These are phyloP conservation scores for Emesis furor DNA, from an alignment of 2,888 invertebrate genomes.

Conservation along the genomic window DNA sequence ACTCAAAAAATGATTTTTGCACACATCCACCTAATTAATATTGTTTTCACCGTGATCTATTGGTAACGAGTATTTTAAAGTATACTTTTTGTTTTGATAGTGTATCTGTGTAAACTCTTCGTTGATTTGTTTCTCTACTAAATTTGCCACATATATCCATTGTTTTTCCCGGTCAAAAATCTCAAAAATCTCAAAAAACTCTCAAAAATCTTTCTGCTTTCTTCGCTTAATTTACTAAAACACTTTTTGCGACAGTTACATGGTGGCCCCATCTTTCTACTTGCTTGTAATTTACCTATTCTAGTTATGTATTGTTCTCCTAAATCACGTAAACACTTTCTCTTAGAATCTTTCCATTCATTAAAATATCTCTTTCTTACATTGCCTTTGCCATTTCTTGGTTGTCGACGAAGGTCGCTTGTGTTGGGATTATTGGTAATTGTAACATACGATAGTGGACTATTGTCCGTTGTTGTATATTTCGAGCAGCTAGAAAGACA, in stretches of 20 bases:
- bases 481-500: slow-evolving; percentile 5
- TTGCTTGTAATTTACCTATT: slow-evolving; percentile 1
- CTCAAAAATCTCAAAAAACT: slow-evolving; percentile 33
- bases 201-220: slow-evolving; percentile 19
- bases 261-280: neutral
- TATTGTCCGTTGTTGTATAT: neutral
- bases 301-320: neutral
- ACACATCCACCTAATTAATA: slow-evolving; percentile 26
- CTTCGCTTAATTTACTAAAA: slow-evolving; percentile 4
- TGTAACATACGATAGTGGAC: neutral
- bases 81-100: neutral
- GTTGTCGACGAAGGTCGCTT: neutral
- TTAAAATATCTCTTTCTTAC: slow-evolving; percentile 11
- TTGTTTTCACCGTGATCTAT: slow-evolving; percentile 24
- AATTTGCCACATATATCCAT: neutral
- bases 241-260: slow-evolving; percentile 6
- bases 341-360: slow-evolving; percentile 2
- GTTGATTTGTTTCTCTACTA: slow-evolving; percentile 1
- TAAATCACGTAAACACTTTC: slow-evolving; percentile 5
- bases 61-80: slow-evolving; percentile 26
- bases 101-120: neutral
- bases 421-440: neutral
- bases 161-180: slow-evolving; percentile 28
- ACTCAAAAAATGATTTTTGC: slow-evolving; percentile 23
- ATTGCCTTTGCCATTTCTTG: neutral